Evolutionary conservation across 1,140 invertebrate species (phyloP).

Genomic region (Reticulitermes speratus): DNA sequence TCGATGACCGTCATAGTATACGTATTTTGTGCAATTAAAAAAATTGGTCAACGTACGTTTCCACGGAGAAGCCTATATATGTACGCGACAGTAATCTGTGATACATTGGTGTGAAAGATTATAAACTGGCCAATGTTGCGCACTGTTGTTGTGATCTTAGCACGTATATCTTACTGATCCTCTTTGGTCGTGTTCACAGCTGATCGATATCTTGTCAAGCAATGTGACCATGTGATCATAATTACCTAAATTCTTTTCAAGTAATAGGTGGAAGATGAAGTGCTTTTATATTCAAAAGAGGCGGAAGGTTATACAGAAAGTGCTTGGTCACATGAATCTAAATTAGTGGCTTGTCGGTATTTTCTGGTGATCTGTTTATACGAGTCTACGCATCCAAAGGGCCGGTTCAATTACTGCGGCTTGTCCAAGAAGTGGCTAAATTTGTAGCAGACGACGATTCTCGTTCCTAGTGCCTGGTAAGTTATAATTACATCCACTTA

Average conservation of each 20-base stretch:
- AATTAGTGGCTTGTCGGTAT: not conserved
- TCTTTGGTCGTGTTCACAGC: not conserved
- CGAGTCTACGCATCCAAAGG: not conserved
- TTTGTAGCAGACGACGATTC: not conserved
- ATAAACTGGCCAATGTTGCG: too few species aligned
- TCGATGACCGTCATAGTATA: too few species aligned
- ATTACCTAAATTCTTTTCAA: not conserved
- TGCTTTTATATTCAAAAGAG: not conserved
- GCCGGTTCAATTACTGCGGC: not conserved
- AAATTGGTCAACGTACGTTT: too few species aligned
- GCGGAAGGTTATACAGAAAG: not conserved
- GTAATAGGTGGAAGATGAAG: not conserved
- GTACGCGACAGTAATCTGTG: too few species aligned
- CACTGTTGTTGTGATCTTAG: not conserved
- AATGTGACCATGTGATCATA: not conserved
- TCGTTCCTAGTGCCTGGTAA: not conserved
- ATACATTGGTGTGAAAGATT: too few species aligned
- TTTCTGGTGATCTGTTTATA: not conserved
- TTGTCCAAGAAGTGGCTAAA: not conserved
- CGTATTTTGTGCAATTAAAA: too few species aligned
- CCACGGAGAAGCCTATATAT: too few species aligned
- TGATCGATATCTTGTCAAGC: not conserved
- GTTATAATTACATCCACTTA: not conserved
- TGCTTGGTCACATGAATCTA: not conserved
- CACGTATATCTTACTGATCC: not conserved